Conservation (phyloP, 2,797 vertebrate genomes). For the Sebastes jordani region DNA sequence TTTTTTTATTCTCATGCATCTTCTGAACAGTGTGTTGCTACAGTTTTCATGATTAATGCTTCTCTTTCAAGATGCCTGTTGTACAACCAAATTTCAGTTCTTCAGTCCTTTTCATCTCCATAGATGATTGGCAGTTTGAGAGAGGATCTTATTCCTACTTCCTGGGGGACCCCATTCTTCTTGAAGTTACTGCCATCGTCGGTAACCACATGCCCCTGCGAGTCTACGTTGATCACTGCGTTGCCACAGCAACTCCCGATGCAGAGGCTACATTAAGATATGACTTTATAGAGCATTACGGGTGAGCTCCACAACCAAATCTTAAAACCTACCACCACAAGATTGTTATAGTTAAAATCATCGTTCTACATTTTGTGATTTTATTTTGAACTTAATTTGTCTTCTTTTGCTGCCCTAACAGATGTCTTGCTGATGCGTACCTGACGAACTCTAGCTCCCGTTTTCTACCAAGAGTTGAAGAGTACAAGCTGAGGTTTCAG, state of each 20-base stretch:
- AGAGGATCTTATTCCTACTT: constrained; percentile 63
- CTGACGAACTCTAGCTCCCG: constrained; percentile 66
- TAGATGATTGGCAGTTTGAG: constrained; percentile 73
- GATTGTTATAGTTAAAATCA: not conserved
- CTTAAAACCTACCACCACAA: not conserved
- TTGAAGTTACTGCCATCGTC: constrained; percentile 65
- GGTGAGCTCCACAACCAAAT: constrained; percentile 54
- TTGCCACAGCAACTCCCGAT: constrained; percentile 68
- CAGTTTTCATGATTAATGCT: not conserved
- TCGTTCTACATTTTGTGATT: not conserved
- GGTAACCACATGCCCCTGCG: constrained; percentile 69
- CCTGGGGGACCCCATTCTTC: constrained; percentile 69
- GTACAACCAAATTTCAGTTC: not conserved
- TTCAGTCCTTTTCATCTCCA: not conserved
- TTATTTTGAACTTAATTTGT: not conserved
- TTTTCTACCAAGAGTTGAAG: constrained; percentile 65
- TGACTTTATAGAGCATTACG: constrained; percentile 69
- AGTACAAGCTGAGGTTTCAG: constrained; percentile 67
- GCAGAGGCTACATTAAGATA: constrained; percentile 53
- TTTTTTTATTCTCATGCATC: not conserved
- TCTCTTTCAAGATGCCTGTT: not conserved
- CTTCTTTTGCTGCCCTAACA: constrained; percentile 23
- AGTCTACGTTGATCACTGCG: constrained; percentile 74
- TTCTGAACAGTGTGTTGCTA: not conserved
- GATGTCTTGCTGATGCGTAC: constrained; percentile 73